Evolutionary conservation across 2,888 invertebrate genomes (phyloP).

Genomic region (Rotaria socialis): DNA sequence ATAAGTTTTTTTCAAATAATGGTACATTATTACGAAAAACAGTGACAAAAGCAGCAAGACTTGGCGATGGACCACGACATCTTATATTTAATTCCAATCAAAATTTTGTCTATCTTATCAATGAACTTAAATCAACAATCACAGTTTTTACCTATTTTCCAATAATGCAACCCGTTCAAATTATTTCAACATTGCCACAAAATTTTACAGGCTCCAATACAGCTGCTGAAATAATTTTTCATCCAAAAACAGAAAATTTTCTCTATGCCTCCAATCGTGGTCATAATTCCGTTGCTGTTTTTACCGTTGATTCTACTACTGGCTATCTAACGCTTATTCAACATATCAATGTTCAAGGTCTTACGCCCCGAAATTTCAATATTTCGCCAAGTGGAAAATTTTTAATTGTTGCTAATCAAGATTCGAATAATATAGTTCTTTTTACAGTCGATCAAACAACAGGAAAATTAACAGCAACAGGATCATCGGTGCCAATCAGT

Average conservation of each 20-base stretch:
- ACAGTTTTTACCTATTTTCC: not conserved
- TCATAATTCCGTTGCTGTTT: conserved; percentile 14
- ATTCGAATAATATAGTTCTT: conserved; percentile 27
- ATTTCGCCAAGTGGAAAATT: not conserved
- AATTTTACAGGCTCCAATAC: not conserved
- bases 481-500: not conserved
- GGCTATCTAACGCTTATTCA: not conserved
- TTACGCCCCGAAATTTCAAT: conserved; percentile 35
- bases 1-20: not conserved
- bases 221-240: conserved; percentile 8
- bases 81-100: not conserved
- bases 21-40: conserved; percentile 20
- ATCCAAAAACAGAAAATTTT: not conserved
- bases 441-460: not conserved
- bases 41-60: not conserved
- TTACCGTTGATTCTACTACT: not conserved
- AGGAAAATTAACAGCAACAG: not conserved
- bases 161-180: not conserved
- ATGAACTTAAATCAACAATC: conserved; percentile 2
- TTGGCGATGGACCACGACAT: conserved; percentile 16
- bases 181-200: not conserved
- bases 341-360: conserved; percentile 4
- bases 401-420: conserved; percentile 28
- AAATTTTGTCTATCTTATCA: conserved; percentile 6
- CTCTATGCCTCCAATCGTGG: conserved; percentile 27